Evolutionary conservation across 2,113 vertebrate genomes (phyloP), one percentile per base, ranked within the genome.

Genomic region (Clarias macrocephalus): DNA sequence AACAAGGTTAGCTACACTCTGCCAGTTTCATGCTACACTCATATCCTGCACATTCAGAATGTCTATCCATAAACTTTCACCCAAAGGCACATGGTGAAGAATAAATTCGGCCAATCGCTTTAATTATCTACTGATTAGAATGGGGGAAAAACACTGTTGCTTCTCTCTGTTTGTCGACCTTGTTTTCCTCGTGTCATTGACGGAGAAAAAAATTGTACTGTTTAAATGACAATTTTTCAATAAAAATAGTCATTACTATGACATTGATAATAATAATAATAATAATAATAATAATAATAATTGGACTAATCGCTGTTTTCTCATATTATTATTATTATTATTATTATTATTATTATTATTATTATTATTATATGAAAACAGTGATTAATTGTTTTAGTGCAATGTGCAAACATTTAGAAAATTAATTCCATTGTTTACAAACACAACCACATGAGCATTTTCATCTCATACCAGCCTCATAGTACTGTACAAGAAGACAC

Each of bases 1-100:
- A 93, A 94, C 93, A 94, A 94, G 92, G 92, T 94, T 93, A 94
- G 92, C 91, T 91, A 88, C 86, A 90, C 92, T 92, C 83, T 59
- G 86, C 90, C 92, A 93, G 88, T 91, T 93, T 90, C 91, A 86
- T 10, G 56, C 89, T 30, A 90, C 85, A 82, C 66, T 93, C 91
- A 93, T 86, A 87, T 90, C 83, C 88, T 77, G 85, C 86, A 89
- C 91, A 92, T 94, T 92, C 91, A 92, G 89, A 91, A 91, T 89
- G 91, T 91, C 94, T 93, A 91, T 91, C 92, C 3, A 83, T 91
- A 91, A 92, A 91, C 91, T 92, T 92, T 93, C 90, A 86, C 91
- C 92, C 88, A 91, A 88, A 87, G 90, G 89, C 86, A 90, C 93
- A 91, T 92, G 92, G 77, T 9, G 85, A 84, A 92, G 92, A 92